A percentile compares a stretch with the other conserved stretches of the same genome.
Evolutionary conservation across 2,888 invertebrate species (phyloP).

Genomic region (Seira ritae): DNA sequence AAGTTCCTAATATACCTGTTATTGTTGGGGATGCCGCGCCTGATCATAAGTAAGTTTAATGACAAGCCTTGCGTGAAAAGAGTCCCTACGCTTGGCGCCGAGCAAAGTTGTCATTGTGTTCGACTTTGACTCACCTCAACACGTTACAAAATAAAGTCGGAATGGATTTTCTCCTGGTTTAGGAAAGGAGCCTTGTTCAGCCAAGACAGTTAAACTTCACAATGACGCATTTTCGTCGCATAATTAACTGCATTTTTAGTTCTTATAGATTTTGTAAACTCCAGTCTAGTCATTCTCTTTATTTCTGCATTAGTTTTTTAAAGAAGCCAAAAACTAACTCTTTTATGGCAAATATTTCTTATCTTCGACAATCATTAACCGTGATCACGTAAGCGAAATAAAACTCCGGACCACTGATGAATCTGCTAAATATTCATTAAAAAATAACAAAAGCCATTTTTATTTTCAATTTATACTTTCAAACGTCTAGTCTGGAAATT

Average conservation of each 20-base stretch:
- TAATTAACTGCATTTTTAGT: slow-evolving; percentile 23
- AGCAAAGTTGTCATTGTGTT: slow-evolving; percentile 41
- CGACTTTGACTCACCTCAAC: no score
- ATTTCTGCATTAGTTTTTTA: neutral
- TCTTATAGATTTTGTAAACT: slow-evolving; percentile 1
- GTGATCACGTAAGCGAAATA: no score
- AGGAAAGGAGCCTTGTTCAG: neutral
- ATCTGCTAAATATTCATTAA: no score
- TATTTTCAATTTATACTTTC: no score
- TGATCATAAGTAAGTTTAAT: slow-evolving; percentile 48
- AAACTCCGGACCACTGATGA: no score
- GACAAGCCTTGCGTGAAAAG: slow-evolving; percentile 55
- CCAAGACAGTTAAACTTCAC: slow-evolving; percentile 22
- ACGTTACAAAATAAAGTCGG: no score
- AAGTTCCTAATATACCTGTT: neutral
- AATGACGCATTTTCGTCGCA: slow-evolving; percentile 9
- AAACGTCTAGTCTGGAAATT: no score
- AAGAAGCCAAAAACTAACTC: neutral
- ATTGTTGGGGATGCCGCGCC: slow-evolving; percentile 14
- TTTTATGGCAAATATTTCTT: no score
- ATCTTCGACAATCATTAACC: no score
- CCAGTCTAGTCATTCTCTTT: neutral
- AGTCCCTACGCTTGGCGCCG: slow-evolving; percentile 53
- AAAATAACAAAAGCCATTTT: no score
- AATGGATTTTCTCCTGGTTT: slow-evolving; percentile 42